Evolutionary conservation across 2,797 vertebrate genomes (phyloP).

Genomic region (Gephyroberyx darwinii): DNA sequence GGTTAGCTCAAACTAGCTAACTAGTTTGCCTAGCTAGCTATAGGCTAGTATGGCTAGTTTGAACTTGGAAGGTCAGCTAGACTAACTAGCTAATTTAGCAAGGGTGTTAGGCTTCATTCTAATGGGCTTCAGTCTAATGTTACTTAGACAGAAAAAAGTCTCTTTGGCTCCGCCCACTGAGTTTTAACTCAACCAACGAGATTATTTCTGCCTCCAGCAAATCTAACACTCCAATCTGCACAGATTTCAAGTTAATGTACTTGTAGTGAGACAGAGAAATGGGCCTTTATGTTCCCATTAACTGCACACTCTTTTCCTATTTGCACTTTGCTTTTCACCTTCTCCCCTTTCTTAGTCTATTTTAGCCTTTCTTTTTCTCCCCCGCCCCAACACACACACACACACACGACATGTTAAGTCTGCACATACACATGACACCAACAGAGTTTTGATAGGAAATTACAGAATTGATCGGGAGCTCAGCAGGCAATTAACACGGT

Average conservation of each 20-base stretch:
- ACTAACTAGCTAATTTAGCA: no score
- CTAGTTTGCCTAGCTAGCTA: no score
- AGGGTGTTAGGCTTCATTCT: no score
- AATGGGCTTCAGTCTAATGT: no score
- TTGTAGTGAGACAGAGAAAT: background rate
- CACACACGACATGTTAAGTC: conserved; percentile 29
- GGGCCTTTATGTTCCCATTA: background rate
- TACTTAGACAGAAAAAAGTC: no score
- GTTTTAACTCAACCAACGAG: no score
- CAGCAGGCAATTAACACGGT: conserved; percentile 76
- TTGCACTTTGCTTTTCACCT: conserved; percentile 13
- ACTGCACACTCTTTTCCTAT: background rate
- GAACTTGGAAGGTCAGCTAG: no score
- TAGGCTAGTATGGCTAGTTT: no score
- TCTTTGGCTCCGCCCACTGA: no score
- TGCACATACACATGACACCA: conserved; percentile 56
- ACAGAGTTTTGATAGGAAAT: conserved; percentile 74
- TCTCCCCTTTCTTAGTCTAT: background rate
- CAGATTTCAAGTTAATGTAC: conserved; percentile 10
- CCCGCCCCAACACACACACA: background rate
- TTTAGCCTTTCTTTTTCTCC: background rate
- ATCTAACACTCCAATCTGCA: conserved; percentile 21
- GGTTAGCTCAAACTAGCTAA: no score
- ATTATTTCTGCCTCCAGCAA: conserved; percentile 7
- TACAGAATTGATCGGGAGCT: conserved; percentile 77